These are phyloP conservation scores for Calephelis nemesis DNA, from an alignment of 1,140 invertebrate species.

Conservation along the genomic window DNA sequence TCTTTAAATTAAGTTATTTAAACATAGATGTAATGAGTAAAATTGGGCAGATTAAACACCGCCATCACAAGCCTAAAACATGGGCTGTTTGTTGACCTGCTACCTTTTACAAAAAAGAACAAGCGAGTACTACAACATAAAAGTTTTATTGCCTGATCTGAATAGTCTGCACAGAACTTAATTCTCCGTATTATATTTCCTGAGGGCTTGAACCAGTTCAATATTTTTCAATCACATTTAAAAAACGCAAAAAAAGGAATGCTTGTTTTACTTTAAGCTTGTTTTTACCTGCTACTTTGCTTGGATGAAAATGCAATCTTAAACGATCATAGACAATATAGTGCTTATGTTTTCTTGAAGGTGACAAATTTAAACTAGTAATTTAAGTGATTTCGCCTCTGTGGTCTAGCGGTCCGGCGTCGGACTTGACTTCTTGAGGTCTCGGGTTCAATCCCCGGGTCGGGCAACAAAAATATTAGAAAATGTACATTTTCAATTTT, in stretches of 20 bases:
- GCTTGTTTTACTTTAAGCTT: constrained; percentile 4
- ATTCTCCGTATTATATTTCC: constrained; percentile 61
- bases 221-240: constrained; percentile 57
- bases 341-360: too few species aligned
- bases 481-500: too few species aligned
- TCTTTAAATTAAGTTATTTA: neutral
- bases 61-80: neutral
- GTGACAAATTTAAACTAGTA: too few species aligned
- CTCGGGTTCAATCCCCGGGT: too few species aligned
- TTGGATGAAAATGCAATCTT: neutral
- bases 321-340: too few species aligned
- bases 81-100: constrained; percentile 12
- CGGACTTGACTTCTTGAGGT: too few species aligned
- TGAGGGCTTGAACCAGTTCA: constrained; percentile 64
- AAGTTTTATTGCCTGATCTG: constrained; percentile 43
- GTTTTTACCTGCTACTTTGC: neutral
- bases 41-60: constrained; percentile 5
- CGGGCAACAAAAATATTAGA: too few species aligned
- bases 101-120: constrained; percentile 44
- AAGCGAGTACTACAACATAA: constrained; percentile 35
- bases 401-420: too few species aligned
- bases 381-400: too few species aligned
- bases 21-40: neutral
- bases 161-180: constrained; percentile 54
- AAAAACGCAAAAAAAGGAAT: constrained; percentile 1